These are phyloP conservation scores for Tetragnatha versicolor DNA, from an alignment of 1,140 invertebrate genomes.

Conservation along the genomic window DNA sequence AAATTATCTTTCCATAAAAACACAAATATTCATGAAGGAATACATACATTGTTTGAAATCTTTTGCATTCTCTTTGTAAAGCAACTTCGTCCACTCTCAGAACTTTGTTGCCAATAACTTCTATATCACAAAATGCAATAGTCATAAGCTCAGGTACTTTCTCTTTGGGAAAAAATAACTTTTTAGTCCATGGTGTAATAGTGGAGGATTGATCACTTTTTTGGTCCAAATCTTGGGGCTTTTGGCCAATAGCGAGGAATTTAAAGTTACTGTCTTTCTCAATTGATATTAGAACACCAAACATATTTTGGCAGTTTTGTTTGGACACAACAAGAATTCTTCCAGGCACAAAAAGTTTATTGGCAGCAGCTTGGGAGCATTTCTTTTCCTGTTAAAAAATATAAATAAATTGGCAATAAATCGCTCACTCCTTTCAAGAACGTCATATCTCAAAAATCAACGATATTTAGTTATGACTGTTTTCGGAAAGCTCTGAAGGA, in stretches of 20 bases:
- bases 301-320: constrained; percentile 14
- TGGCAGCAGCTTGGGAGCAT: not conserved
- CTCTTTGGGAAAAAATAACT: constrained; percentile 29
- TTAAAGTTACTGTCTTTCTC: constrained; percentile 44
- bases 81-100: constrained; percentile 23
- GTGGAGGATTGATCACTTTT: not conserved
- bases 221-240: not conserved
- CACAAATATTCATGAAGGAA: not conserved
- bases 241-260: constrained; percentile 32
- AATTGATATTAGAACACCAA: constrained; percentile 4
- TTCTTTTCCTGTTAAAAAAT: constrained; percentile 32
- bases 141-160: constrained; percentile 25
- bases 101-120: constrained; percentile 28
- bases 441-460: no score
- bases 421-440: no score
- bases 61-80: constrained; percentile 36
- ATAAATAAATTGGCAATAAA: not conserved
- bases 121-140: constrained; percentile 7
- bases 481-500: no score
- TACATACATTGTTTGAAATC: constrained; percentile 25
- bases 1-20: not conserved
- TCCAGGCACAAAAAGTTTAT: constrained; percentile 18
- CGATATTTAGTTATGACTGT: no score
- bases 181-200: constrained; percentile 16
- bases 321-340: constrained; percentile 7